These are phyloP conservation scores for Ephydatia muelleri DNA, from an alignment of 37 sponge, comb jelly and placozoan genomes.

Conservation along the genomic window DNA sequence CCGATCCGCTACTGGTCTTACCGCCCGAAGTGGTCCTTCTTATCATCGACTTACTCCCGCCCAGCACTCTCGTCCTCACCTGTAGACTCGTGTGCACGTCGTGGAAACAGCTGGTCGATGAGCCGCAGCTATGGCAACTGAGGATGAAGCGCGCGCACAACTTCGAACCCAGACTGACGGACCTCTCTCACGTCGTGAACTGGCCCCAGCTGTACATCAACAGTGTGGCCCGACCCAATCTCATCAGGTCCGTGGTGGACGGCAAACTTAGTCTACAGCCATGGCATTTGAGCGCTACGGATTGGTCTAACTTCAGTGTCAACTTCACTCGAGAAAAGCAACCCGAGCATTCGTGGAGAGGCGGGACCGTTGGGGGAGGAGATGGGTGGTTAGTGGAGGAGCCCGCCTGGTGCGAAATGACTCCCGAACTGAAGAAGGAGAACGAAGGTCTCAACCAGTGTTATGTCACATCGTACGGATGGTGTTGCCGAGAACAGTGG, in stretches of 20 bases:
- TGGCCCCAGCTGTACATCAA: slow-evolving; percentile 49
- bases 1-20: slow-evolving; percentile 19
- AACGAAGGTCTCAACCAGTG: slow-evolving; percentile 29
- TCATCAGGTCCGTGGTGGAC: slow-evolving; percentile 23
- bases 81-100: slow-evolving; percentile 39
- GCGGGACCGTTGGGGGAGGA: not conserved
- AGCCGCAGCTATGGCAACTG: slow-evolving; percentile 44
- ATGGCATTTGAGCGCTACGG: slow-evolving; percentile 8
- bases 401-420: not conserved
- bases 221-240: slow-evolving; percentile 21
- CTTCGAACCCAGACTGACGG: slow-evolving; percentile 7
- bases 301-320: slow-evolving; percentile 15
- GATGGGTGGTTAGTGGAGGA: slow-evolving; percentile 36
- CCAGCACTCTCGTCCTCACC: not conserved
- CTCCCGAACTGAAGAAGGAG: slow-evolving; percentile 7
- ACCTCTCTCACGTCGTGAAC: slow-evolving; percentile 13
- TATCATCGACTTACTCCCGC: slow-evolving; percentile 42
- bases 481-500: slow-evolving; percentile 46
- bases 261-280: slow-evolving; percentile 18
- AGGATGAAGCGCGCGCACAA: slow-evolving; percentile 26
- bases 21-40: slow-evolving; percentile 26
- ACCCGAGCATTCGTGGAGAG: not conserved
- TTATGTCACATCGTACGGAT: slow-evolving; percentile 55
- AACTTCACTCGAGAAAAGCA: not conserved
- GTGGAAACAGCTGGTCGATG: slow-evolving; percentile 34